Percentiles rank a stretch among this genome's conserved stretches.
phyloP scores from a whole-genome alignment of 2,797 vertebrate genomes.

The Cyprinella venusta region DNA sequence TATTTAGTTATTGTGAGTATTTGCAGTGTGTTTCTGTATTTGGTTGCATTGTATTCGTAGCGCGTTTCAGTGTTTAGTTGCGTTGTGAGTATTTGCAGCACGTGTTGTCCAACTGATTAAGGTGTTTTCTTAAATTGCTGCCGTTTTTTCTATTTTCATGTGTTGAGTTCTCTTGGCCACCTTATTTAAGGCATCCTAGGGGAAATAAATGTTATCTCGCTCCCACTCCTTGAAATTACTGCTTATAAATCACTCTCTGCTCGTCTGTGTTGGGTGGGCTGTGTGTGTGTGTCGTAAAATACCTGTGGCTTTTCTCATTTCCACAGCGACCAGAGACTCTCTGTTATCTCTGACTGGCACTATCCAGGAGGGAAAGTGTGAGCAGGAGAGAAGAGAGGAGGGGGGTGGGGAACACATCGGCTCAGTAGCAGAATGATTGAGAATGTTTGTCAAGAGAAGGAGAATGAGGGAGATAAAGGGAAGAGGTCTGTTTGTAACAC shows the following conservation, averaged over 20 bases:
- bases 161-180: background rate
- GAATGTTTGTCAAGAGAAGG: constrained; percentile 9
- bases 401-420: background rate
- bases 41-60: background rate
- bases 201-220: constrained; percentile 19
- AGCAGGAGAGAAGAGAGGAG: constrained; percentile 24
- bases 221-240: background rate
- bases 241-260: background rate
- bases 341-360: constrained; percentile 31
- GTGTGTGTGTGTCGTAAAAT: constrained; percentile 3
- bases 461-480: constrained; percentile 18
- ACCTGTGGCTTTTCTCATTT: constrained; percentile 53
- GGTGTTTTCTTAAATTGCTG: background rate
- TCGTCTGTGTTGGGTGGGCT: background rate
- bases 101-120: background rate
- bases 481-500: constrained; percentile 21
- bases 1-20: too few relatives aligned
- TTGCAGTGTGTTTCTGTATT: too few relatives aligned
- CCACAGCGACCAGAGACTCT: constrained; percentile 5
- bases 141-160: background rate
- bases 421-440: constrained; percentile 6
- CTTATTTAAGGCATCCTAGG: background rate
- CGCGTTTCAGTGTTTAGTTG: background rate
- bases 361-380: constrained; percentile 19
- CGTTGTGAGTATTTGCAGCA: background rate